Base-by-base conservation (phyloP, 2,888 invertebrate species). In the Xiphydria camelus region DNA sequence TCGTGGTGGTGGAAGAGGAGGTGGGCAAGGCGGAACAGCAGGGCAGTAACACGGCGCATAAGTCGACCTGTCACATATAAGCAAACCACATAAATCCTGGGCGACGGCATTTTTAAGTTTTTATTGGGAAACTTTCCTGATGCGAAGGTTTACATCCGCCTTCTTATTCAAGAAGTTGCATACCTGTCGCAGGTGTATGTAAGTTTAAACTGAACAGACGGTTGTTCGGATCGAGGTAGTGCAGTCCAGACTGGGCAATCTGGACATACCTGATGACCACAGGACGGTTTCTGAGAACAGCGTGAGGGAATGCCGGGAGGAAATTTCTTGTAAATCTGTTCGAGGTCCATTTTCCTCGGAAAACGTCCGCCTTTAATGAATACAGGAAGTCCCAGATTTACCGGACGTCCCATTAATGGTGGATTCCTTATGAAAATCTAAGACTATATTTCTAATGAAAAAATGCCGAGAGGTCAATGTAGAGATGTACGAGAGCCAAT, bases 111-210 rank as follows among this genome's bases (percentile, higher is more conserved):
- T n/a, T n/a, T n/a, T n/a, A n/a, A n/a, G n/a, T n/a, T 3, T 23
- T 12, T 9, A 7, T 4, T 29, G 29, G 12, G 15, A 29, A 29
- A 14, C 15, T 12, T 12, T 29, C 5, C 29, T 5, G 12, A 14
- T 12, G 15, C 29, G 10, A 5, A 12, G 10, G 14, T 9, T 12
- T 26, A 10, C 10, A 26, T 10, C n/a, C n/a, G n/a, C n/a, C n/a
- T n/a, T n/a, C n/a, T n/a, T n/a, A n/a, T n/a, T n/a, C 12, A 12
- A 14, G 5, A 4, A 14, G n/a, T 29, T 10, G 41, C 36, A 14
- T 59, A 67, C 64, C 62, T 61, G 47, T 66, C 50, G 47, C 62
- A 53, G n/a, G 55, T 55, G 45, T 55, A 62, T 25, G 60, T 61
- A 41, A 61, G 48, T 40, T 62, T 59, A 47, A 57, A 64, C 32